phyloP scores from a whole-genome alignment of 2,888 invertebrate genomes.

The Trimorus sp. region DNA sequence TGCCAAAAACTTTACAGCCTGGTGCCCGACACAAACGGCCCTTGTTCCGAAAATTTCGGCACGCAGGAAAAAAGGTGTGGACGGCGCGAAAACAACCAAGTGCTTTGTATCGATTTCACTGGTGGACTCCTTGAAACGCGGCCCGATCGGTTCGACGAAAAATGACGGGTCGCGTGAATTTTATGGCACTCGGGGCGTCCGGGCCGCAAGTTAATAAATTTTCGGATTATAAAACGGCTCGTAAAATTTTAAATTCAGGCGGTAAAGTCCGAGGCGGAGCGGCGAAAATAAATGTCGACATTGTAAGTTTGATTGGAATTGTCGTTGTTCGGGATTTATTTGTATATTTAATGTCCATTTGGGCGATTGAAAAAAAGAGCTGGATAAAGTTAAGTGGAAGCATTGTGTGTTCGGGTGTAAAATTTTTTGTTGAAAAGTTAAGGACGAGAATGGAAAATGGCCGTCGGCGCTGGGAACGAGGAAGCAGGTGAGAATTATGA shows the following conservation, averaged over 20 bases:
- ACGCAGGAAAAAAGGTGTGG: slow-evolving; percentile 17
- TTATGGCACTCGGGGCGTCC: slow-evolving; percentile 22
- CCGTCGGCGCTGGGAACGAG: no score
- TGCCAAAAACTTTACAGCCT: slow-evolving; percentile 21
- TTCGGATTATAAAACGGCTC: slow-evolving; percentile 31
- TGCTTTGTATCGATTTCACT: slow-evolving; percentile 49
- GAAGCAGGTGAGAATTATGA: no score
- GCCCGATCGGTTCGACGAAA: slow-evolving; percentile 29
- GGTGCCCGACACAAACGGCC: slow-evolving; percentile 10
- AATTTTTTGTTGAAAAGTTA: no score
- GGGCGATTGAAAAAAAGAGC: not conserved
- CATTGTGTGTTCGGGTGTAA: no score
- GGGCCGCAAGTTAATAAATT: slow-evolving; percentile 40
- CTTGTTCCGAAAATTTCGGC: slow-evolving; percentile 27
- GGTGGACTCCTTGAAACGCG: slow-evolving; percentile 19
- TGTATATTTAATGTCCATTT: not conserved
- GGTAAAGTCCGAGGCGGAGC: not conserved
- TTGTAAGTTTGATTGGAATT: slow-evolving; percentile 9
- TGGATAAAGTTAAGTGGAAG: no score
- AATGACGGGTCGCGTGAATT: slow-evolving; percentile 42
- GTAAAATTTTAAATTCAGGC: slow-evolving; percentile 34
- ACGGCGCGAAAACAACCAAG: slow-evolving; percentile 42
- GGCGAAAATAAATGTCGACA: slow-evolving; percentile 2
- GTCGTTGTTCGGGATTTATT: not conserved
- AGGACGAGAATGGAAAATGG: no score